These are phyloP conservation scores for Puntigrus tetrazona DNA, from an alignment of 2,113 vertebrate species.

Conservation along the genomic window DNA sequence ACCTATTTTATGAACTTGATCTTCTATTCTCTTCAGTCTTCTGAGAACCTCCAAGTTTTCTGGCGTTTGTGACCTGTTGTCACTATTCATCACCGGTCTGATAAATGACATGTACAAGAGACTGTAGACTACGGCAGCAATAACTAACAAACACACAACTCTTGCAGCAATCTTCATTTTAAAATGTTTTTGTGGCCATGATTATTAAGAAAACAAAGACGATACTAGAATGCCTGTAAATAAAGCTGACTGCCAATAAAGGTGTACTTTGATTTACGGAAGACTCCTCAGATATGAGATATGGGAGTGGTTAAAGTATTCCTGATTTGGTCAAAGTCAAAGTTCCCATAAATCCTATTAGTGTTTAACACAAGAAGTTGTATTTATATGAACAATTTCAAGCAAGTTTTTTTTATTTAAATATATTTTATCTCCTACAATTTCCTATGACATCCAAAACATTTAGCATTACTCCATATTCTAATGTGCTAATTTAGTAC, in stretches of 20 bases:
- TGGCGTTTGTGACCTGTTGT: neutral
- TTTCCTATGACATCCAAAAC: too few species aligned
- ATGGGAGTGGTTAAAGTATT: slow-evolving; percentile 4
- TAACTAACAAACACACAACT: neutral
- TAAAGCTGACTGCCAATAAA: neutral
- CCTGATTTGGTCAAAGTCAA: neutral
- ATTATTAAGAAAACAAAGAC: neutral
- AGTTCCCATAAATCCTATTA: neutral
- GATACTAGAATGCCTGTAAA: neutral
- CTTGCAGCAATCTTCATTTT: slow-evolving; percentile 29
- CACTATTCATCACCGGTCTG: neutral
- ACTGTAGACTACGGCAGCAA: neutral
- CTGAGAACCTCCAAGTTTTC: slow-evolving; percentile 45
- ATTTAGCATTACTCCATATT: too few species aligned
- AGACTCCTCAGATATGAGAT: neutral
- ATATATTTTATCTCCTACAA: too few species aligned
- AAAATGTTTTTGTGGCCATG: neutral
- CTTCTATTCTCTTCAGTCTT: slow-evolving; percentile 65
- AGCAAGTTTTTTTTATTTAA: too few species aligned
- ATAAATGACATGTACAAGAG: neutral
- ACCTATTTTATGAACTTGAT: slow-evolving; percentile 61
- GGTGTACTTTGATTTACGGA: neutral
- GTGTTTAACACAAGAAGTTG: neutral
- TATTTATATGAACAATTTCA: too few species aligned
- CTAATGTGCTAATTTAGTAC: too few species aligned